These are phyloP conservation scores for Drosophila cracens DNA, from an alignment of 2,888 invertebrate genomes.

Conservation along the genomic window DNA sequence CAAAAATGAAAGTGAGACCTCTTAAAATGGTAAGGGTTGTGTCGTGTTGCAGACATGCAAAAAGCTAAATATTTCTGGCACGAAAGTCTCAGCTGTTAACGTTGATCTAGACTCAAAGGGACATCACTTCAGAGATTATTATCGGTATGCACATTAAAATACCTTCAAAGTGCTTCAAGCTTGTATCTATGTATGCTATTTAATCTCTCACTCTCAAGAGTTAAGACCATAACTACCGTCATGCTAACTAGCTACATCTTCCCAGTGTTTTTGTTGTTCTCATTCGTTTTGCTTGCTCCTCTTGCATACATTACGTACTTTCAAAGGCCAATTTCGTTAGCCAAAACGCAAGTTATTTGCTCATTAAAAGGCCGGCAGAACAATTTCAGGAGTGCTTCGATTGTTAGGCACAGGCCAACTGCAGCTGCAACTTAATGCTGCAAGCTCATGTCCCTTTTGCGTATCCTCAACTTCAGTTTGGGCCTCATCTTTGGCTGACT, in stretches of 20 bases:
- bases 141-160: not conserved
- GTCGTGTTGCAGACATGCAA: not conserved
- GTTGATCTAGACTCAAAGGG: not conserved
- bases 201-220: slow-evolving; percentile 1
- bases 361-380: slow-evolving; percentile 62
- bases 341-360: slow-evolving; percentile 64
- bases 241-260: slow-evolving; percentile 33
- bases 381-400: slow-evolving; percentile 49
- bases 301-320: slow-evolving; percentile 61
- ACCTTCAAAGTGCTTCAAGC: not conserved
- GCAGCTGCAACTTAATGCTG: slow-evolving; percentile 5
- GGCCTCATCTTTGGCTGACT: slow-evolving; percentile 29
- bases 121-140: not conserved
- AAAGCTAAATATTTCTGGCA: not conserved
- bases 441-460: slow-evolving; percentile 55
- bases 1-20: not conserved
- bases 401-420: slow-evolving; percentile 51
- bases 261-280: slow-evolving; percentile 8
- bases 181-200: slow-evolving; percentile 1
- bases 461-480: slow-evolving; percentile 34
- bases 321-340: slow-evolving; percentile 52
- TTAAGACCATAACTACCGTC: slow-evolving; percentile 33
- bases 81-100: not conserved
- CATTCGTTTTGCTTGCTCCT: slow-evolving; percentile 12
- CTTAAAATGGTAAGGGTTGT: not conserved